A percentile compares a stretch with the other conserved stretches of the same genome.
phyloP scores from a whole-genome alignment of 1,140 invertebrate genomes.

The Chrysopa pallens region DNA sequence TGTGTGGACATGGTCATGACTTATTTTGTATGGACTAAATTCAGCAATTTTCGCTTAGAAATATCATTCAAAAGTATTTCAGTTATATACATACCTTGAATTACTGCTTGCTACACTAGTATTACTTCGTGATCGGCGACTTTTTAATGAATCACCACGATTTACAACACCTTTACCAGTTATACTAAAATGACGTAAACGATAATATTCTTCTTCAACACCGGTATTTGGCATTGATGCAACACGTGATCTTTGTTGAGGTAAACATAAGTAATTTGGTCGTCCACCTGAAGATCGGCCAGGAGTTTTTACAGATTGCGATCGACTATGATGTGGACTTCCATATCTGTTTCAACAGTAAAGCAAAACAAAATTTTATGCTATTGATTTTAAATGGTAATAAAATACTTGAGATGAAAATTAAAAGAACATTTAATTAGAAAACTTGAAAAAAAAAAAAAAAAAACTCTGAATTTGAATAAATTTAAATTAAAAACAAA shows the following conservation, averaged over 20 bases:
- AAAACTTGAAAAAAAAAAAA: too few species aligned
- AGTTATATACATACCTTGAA: constrained; percentile 32
- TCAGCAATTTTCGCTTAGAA: too few species aligned
- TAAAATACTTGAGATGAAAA: too few species aligned
- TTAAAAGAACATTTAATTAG: too few species aligned
- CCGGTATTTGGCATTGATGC: constrained; percentile 77
- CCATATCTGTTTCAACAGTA: constrained; percentile 40
- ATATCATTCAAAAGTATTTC: too few species aligned
- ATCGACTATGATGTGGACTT: constrained; percentile 69
- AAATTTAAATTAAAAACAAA: too few species aligned
- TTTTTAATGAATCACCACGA: constrained; percentile 73
- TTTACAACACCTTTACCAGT: constrained; percentile 82
- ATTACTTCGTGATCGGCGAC: constrained; percentile 62
- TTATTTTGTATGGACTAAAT: too few species aligned
- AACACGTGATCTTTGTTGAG: constrained; percentile 66
- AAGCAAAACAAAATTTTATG: background rate
- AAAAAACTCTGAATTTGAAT: too few species aligned
- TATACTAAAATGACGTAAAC: constrained; percentile 81
- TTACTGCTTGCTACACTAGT: constrained; percentile 74
- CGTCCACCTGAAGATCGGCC: constrained; percentile 46
- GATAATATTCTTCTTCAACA: constrained; percentile 75
- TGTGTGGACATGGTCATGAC: too few species aligned
- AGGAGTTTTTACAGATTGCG: constrained; percentile 66
- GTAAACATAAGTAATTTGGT: constrained; percentile 56
- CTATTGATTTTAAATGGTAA: too few species aligned